Evolutionary conservation across 2,888 invertebrate species (phyloP).

Genomic region (Cataglyphis rosenhaueri): DNA sequence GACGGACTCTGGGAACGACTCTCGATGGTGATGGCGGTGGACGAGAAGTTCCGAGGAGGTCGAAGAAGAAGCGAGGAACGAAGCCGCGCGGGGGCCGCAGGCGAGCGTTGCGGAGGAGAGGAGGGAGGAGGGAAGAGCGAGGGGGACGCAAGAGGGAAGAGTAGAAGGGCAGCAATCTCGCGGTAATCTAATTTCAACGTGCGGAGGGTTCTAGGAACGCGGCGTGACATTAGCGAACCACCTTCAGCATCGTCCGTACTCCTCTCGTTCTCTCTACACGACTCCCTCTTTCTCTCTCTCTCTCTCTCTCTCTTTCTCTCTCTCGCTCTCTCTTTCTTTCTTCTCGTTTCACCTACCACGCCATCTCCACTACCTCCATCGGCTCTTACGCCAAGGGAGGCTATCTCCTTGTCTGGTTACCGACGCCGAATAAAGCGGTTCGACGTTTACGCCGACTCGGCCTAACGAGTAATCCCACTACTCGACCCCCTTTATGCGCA

Average conservation of each 20-base stretch:
- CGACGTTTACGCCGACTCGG: conserved; percentile 76
- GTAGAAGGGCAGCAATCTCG: conserved; percentile 82
- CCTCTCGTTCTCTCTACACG: conserved; percentile 44
- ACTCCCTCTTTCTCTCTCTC: conserved; percentile 54
- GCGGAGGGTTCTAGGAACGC: conserved; percentile 84
- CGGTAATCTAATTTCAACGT: conserved; percentile 85
- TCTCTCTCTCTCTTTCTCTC: conserved; percentile 8
- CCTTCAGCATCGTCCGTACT: conserved; percentile 75
- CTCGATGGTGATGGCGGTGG: conserved; percentile 67
- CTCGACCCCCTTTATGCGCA: conserved; percentile 45
- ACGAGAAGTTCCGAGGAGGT: conserved; percentile 46
- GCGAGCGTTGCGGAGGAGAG: conserved; percentile 51
- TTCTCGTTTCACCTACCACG: conserved; percentile 47
- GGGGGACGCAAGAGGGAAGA: conserved; percentile 63
- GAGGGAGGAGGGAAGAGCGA: conserved; percentile 62
- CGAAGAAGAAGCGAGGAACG: conserved; percentile 28
- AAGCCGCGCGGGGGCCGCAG: conserved; percentile 55
- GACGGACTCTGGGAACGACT: conserved; percentile 77
- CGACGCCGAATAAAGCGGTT: conserved; percentile 78
- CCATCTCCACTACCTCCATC: conserved; percentile 53
- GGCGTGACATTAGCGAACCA: conserved; percentile 83
- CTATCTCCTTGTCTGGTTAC: conserved; percentile 76
- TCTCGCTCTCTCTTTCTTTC: conserved; percentile 53
- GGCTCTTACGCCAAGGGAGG: conserved; percentile 73
- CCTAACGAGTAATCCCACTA: conserved; percentile 74